Evolutionary conservation across 2,797 vertebrate species (phyloP).

Genomic region (Myiotriccus ornatus): DNA sequence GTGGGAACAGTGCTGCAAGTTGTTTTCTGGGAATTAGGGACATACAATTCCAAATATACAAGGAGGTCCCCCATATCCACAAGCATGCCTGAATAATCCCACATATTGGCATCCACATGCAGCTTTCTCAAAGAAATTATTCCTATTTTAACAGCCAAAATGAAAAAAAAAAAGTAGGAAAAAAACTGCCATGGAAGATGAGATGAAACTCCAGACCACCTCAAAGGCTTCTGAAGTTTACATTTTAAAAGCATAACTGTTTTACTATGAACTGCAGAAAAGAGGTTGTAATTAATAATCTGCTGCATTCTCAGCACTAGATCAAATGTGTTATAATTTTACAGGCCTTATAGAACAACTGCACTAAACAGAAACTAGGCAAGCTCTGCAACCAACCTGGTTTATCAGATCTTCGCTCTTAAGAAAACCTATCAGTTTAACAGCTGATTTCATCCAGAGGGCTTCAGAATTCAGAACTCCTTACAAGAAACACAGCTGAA

Average conservation of each 20-base stretch:
- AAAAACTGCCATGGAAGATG: not conserved
- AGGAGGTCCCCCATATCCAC: not conserved
- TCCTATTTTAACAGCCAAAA: not conserved
- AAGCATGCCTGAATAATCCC: not conserved
- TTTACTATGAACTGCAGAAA: not conserved
- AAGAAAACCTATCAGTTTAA: not conserved
- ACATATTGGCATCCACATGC: not conserved
- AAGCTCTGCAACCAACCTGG: not conserved
- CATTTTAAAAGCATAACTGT: not conserved
- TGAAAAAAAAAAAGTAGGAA: rapidly evolving
- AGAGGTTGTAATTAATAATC: not conserved
- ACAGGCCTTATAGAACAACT: not conserved
- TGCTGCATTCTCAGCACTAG: not conserved
- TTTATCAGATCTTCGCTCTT: not conserved
- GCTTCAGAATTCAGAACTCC: not conserved
- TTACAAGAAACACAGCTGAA: not conserved
- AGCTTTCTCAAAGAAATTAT: not conserved
- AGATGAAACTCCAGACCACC: not conserved
- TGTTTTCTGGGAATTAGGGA: not conserved
- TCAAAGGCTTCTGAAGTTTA: not conserved
- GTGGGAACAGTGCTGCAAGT: not conserved
- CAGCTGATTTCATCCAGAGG: not conserved
- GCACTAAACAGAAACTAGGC: not conserved
- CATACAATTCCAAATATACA: not conserved
- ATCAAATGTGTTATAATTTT: not conserved